These are phyloP conservation scores for Trichonephila clavipes DNA, from an alignment of 1,140 invertebrate genomes.

Conservation along the genomic window DNA sequence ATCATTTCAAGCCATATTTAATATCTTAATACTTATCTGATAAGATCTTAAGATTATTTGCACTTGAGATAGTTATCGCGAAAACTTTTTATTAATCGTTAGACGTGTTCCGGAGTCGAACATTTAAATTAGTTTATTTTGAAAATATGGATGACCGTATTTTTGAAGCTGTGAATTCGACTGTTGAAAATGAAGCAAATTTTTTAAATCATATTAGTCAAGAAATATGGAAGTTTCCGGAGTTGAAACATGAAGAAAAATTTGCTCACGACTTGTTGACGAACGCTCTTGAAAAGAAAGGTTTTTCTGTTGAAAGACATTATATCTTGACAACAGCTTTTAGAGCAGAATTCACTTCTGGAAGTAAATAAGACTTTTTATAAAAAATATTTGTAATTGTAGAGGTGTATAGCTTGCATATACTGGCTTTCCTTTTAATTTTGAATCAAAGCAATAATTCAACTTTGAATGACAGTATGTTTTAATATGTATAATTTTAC, in stretches of 20 bases:
- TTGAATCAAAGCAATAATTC: neutral
- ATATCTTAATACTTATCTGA: no score
- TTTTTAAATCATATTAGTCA: constrained; percentile 74
- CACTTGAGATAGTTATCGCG: no score
- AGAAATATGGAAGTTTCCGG: constrained; percentile 80
- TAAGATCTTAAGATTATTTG: no score
- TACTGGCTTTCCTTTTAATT: neutral
- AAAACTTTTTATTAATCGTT: no score
- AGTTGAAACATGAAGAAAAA: constrained; percentile 80
- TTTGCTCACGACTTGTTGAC: constrained; percentile 80
- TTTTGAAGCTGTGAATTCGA: constrained; percentile 14
- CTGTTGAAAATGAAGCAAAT: constrained; percentile 39
- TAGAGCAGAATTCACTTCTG: constrained; percentile 78
- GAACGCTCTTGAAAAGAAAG: constrained; percentile 78
- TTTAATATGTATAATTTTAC: no score
- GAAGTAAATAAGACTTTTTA: constrained; percentile 36
- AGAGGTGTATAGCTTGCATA: neutral
- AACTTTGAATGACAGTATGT: neutral
- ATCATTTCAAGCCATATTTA: no score
- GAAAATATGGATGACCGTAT: constrained; percentile 23
- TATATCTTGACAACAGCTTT: constrained; percentile 80
- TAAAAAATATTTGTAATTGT: no score
- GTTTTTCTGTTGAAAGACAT: constrained; percentile 79
- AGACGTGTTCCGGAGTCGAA: no score
- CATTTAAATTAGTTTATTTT: neutral